Percentiles rank a stretch among this genome's conserved stretches.
These are phyloP conservation scores for Sphyrna mokarran DNA, from an alignment of 2,113 vertebrate genomes.

Conservation along the genomic window DNA sequence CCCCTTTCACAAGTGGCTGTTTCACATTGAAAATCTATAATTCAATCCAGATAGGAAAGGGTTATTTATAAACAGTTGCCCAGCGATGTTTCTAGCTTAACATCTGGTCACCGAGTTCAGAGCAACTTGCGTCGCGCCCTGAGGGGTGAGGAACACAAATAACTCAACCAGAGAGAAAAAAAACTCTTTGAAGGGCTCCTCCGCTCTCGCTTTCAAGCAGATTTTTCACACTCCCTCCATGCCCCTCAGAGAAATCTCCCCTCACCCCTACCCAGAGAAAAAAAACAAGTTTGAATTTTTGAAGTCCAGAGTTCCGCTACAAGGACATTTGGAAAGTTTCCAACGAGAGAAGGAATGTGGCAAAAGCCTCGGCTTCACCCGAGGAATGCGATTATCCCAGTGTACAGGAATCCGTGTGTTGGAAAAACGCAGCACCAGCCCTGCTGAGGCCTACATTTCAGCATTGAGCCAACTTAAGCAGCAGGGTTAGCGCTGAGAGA, in stretches of 20 bases:
- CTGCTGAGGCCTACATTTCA: background rate
- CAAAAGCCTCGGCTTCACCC: conserved; percentile 27
- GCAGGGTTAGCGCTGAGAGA: background rate
- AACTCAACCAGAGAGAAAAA: background rate
- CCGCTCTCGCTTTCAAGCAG: background rate
- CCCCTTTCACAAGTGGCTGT: background rate
- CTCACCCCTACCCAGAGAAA: background rate
- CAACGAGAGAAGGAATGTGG: conserved; percentile 28
- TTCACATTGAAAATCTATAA: background rate
- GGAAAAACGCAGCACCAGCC: background rate
- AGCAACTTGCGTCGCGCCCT: background rate
- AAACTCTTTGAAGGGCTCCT: conserved; percentile 1
- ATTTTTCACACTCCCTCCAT: background rate
- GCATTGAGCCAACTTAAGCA: background rate
- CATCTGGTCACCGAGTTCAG: conserved; percentile 18
- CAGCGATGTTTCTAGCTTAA: conserved; percentile 26
- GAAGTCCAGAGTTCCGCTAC: background rate
- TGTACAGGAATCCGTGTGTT: conserved; percentile 15
- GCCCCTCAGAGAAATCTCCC: background rate
- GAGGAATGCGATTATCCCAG: conserved; percentile 35
- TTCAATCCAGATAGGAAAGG: background rate
- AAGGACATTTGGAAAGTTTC: conserved; percentile 31
- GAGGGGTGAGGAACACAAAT: background rate
- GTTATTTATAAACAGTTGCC: background rate
- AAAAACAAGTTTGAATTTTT: background rate